These are phyloP conservation scores for Anastrepha obliqua DNA, from an alignment of 1,140 invertebrate genomes.

Conservation along the genomic window DNA sequence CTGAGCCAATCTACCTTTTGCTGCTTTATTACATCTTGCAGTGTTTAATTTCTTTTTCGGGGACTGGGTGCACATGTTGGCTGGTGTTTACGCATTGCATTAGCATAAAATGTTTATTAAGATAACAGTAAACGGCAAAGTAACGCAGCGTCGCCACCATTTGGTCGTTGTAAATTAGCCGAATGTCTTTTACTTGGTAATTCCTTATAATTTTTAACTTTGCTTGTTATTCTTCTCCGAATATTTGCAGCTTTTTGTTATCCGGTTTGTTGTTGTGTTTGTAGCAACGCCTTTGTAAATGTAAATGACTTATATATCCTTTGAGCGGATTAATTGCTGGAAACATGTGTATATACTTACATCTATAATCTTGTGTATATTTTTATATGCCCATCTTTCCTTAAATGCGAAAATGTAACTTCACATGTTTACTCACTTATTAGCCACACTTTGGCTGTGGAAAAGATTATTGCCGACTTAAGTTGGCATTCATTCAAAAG, in stretches of 20 bases:
- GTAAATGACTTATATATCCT: constrained; percentile 37
- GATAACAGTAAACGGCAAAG: constrained; percentile 60
- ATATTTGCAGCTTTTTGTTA: background rate
- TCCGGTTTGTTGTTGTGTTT: background rate
- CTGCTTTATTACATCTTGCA: background rate
- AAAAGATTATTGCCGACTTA: background rate
- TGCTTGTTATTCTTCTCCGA: background rate
- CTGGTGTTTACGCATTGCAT: constrained; percentile 61
- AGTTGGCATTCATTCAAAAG: background rate
- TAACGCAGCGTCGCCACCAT: background rate
- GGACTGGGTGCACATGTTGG: background rate
- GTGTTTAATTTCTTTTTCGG: background rate
- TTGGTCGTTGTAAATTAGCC: constrained; percentile 35
- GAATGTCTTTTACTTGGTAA: constrained; percentile 51
- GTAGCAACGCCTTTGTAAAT: constrained; percentile 29
- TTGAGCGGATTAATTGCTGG: constrained; percentile 44
- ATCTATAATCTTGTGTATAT: background rate
- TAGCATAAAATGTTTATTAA: constrained; percentile 73
- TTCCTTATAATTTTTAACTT: constrained; percentile 51
- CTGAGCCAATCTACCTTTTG: background rate
- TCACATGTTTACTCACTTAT: background rate
- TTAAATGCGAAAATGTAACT: too few relatives aligned
- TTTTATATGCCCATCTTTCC: background rate
- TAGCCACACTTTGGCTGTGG: background rate
- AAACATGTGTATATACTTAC: background rate